Percentiles rank a stretch among this genome's conserved stretches.
These are phyloP conservation scores for Thamnophis elegans DNA, from an alignment of 2,797 vertebrate species.

Conservation along the genomic window DNA sequence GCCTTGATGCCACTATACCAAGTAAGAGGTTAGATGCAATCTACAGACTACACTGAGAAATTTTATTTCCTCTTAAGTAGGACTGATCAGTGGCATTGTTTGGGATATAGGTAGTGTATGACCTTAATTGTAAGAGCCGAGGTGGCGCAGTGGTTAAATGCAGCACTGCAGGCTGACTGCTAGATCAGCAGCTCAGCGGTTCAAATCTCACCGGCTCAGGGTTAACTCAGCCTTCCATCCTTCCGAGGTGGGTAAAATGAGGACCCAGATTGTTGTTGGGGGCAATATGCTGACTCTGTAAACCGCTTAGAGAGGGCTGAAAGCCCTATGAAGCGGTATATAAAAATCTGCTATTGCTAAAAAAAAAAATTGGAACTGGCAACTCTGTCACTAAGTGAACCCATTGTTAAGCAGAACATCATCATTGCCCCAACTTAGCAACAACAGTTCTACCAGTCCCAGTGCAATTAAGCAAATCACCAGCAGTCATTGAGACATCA, in stretches of 20 bases:
- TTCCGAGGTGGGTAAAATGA: too few species aligned
- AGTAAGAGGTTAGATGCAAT: neutral
- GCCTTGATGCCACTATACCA: neutral
- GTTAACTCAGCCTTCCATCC: too few species aligned
- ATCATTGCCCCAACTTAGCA: neutral
- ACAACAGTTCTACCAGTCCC: neutral
- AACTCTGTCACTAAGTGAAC: neutral
- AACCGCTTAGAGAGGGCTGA: too few species aligned
- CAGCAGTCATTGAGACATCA: neutral
- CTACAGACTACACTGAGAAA: neutral
- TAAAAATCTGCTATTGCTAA: too few species aligned
- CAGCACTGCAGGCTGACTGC: too few species aligned
- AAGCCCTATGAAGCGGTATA: too few species aligned
- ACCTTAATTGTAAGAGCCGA: too few species aligned
- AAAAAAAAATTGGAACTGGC: neutral
- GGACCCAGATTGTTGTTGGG: too few species aligned
- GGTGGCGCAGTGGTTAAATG: too few species aligned
- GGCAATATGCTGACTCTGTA: too few species aligned
- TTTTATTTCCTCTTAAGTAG: neutral
- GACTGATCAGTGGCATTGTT: neutral
- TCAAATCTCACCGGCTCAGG: too few species aligned
- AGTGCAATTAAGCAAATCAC: neutral
- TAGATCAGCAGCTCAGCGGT: too few species aligned
- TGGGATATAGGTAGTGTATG: neutral
- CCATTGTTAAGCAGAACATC: neutral